Evolutionary conservation across 2,797 vertebrate species (phyloP).

Genomic region (Oreonectes daqikongensis): DNA sequence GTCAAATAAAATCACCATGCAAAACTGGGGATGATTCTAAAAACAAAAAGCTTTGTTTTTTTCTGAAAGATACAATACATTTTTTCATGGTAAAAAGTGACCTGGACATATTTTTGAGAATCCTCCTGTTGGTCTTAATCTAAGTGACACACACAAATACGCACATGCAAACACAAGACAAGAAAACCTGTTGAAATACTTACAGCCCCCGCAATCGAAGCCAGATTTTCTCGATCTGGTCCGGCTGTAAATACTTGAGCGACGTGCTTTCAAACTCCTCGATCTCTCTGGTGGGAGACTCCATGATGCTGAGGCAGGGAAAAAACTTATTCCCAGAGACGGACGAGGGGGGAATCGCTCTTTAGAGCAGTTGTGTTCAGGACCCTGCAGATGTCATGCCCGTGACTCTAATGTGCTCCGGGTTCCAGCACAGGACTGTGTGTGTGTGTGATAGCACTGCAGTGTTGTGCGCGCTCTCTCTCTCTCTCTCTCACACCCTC

Average conservation of each 20-base stretch:
- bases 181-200: constrained; percentile 76
- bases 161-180: constrained; percentile 48
- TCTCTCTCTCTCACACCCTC: constrained; percentile 19
- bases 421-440: constrained; percentile 33
- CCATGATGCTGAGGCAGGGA: constrained; percentile 79
- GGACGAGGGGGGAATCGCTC: constrained; percentile 26
- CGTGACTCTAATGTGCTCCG: constrained; percentile 37
- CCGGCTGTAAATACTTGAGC: constrained; percentile 94
- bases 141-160: constrained; percentile 7
- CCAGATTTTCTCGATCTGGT: constrained; percentile 99
- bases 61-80: too few relatives aligned
- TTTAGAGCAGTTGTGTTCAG: constrained; percentile 39
- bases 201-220: constrained; percentile 95
- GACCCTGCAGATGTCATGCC: constrained; percentile 41
- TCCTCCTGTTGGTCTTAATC: constrained; percentile 3
- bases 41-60: background rate
- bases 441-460: constrained; percentile 59
- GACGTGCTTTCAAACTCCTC: constrained; percentile 99
- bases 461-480: background rate
- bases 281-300: constrained; percentile 97
- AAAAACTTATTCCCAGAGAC: constrained; percentile 68
- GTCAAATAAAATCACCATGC: background rate
- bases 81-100: background rate
- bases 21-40: background rate
- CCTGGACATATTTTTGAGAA: background rate